Evolutionary conservation across 2,797 vertebrate species (phyloP).

Genomic region (Carapus acus): DNA sequence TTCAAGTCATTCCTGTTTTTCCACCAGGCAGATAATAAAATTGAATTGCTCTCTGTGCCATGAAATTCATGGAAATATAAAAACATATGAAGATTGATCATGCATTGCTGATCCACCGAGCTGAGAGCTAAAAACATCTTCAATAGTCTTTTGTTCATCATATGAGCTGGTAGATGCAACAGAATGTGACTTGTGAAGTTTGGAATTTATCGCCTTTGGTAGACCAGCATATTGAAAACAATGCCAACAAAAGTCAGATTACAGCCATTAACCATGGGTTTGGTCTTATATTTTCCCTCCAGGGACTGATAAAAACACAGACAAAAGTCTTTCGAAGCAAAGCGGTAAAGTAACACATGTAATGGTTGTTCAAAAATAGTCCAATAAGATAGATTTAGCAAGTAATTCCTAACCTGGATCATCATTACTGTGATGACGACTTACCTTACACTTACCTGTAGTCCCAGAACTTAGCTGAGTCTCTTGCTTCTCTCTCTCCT

Average conservation of each 20-base stretch:
- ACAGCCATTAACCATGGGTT: conserved; percentile 10
- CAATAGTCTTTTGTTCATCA: neutral
- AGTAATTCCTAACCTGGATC: conserved; percentile 9
- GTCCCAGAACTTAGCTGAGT: neutral
- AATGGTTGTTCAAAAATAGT: conserved; percentile 9
- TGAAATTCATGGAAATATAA: no score
- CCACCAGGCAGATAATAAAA: neutral
- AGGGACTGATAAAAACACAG: conserved; percentile 5
- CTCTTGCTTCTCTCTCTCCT: conserved; percentile 29
- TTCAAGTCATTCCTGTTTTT: conserved; percentile 1
- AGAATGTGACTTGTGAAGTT: conserved; percentile 16
- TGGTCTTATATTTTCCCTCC: conserved; percentile 16
- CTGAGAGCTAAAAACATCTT: neutral
- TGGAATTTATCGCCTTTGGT: conserved; percentile 35
- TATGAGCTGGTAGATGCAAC: neutral
- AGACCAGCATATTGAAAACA: conserved; percentile 28
- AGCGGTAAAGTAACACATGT: conserved; percentile 19
- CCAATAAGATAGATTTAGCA: conserved; percentile 8
- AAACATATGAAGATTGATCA: no score
- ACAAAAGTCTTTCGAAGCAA: neutral
- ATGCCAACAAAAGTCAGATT: conserved; percentile 20
- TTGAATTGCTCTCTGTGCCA: no score
- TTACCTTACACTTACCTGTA: conserved; percentile 65
- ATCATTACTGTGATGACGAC: conserved; percentile 17
- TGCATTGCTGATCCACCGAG: no score